Evolutionary conservation across 2,113 vertebrate genomes (phyloP), one percentile per base, ranked within the genome.

Genomic region (Malurus melanocephalus): DNA sequence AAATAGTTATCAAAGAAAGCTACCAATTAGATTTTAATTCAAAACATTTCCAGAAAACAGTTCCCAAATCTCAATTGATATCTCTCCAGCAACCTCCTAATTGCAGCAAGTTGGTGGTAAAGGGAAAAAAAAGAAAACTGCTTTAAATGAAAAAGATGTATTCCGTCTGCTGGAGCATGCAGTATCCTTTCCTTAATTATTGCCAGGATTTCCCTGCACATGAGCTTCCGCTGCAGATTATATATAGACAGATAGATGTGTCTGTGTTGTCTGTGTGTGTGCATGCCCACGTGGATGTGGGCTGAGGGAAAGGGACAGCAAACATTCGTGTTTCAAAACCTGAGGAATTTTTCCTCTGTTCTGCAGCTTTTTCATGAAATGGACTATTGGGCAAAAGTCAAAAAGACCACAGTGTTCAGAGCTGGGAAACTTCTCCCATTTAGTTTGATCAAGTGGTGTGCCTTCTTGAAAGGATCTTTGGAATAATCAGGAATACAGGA

Each of bases 1-100:
- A 96, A 96, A 94, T 52, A 96, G 88, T 95, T 96, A 96, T 96
- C 95, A 96, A 96, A 96, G 96, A 96, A 95, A 95, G 93, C 94
- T 96, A 95, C 93, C 96, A 96, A 96, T 96, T 96, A 94, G 94
- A 91, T 96, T 96, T 94, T 96, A 96, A 96, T 96, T 96, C 85
- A 93, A 96, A 96, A 95, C 96, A 96, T 94, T 91, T 95, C 89
- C 93, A 92, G 80, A 93, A 96, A 96, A 86, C 88, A 81, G 82
- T 93, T 94, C 87, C 74, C 87, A 92, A 96, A 96, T 96, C 96
- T 95, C 95, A 90, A 93, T 86, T 96, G 95, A 96, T 96, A 96
- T 96, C 94, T 94, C 94, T 96, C 95, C 95, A 96, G 91, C 94
- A 96, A 74, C 93, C 88, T 95, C 93, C 90, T 96, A 96, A 96